Evolutionary conservation across 2,113 vertebrate species (phyloP).

Genomic region (Malurus cyaneus): DNA sequence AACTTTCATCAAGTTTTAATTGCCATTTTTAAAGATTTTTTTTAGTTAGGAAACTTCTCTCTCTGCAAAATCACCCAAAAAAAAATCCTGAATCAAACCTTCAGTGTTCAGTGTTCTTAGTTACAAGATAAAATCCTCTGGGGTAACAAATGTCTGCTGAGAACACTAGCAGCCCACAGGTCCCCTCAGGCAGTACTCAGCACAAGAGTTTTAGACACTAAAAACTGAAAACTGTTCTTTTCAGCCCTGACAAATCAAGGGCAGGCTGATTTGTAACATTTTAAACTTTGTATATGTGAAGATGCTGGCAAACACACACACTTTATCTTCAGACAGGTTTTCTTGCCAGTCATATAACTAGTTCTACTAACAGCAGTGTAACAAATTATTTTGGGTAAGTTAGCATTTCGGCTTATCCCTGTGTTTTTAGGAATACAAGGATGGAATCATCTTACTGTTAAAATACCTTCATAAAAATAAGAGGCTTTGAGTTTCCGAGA

Average conservation of each 20-base stretch:
- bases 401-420: neutral
- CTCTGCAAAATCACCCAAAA: neutral
- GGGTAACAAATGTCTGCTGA: constrained; percentile 1
- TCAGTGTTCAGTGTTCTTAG: neutral
- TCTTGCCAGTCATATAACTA: neutral
- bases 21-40: neutral
- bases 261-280: neutral
- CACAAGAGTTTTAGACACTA: neutral
- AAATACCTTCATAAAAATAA: neutral
- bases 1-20: constrained; percentile 7
- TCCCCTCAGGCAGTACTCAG: neutral
- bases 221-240: neutral
- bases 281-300: neutral
- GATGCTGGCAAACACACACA: neutral
- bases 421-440: neutral
- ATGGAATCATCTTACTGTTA: neutral
- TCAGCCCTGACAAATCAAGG: neutral
- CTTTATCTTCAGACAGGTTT: neutral
- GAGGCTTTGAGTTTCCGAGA: neutral
- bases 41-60: neutral
- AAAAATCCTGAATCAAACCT: neutral
- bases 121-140: neutral
- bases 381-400: neutral
- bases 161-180: neutral
- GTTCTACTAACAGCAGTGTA: neutral